phyloP scores from a whole-genome alignment of 2,797 vertebrate species.

The Siniperca obscura region DNA sequence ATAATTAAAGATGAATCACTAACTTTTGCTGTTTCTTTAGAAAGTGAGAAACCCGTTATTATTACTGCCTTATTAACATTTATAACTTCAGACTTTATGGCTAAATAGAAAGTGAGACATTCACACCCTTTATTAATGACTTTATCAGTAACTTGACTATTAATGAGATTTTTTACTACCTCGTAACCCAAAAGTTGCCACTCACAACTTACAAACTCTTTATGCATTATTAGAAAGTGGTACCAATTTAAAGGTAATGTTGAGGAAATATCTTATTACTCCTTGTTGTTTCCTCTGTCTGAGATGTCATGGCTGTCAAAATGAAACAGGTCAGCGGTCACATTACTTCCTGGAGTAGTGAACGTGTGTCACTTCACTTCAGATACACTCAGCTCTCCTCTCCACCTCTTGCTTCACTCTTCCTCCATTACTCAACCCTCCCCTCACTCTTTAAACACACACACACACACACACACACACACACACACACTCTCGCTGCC shows the following conservation, averaged over 20 bases:
- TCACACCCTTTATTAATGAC: not conserved
- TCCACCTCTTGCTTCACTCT: not conserved
- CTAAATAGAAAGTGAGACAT: not conserved
- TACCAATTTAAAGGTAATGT: not conserved
- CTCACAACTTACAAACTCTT: not conserved
- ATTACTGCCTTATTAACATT: not conserved
- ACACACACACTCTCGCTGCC: conserved; percentile 26
- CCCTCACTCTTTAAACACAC: conserved; percentile 8
- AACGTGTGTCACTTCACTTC: conserved; percentile 24
- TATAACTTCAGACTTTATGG: not conserved
- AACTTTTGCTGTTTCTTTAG: not conserved
- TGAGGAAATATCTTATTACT: not conserved
- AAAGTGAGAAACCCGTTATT: not conserved
- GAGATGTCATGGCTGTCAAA: not conserved
- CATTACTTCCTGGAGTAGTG: not conserved
- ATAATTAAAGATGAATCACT: not conserved
- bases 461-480: conserved; percentile 8
- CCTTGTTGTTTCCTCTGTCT: not conserved
- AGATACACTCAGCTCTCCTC: not conserved
- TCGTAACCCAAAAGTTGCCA: not conserved
- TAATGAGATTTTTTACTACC: not conserved
- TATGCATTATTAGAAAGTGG: not conserved
- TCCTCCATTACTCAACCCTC: not conserved
- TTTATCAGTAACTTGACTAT: not conserved
- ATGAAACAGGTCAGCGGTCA: conserved; percentile 3